These are phyloP conservation scores for Cariama cristata DNA, from an alignment of 2,113 vertebrate genomes.

Conservation along the genomic window DNA sequence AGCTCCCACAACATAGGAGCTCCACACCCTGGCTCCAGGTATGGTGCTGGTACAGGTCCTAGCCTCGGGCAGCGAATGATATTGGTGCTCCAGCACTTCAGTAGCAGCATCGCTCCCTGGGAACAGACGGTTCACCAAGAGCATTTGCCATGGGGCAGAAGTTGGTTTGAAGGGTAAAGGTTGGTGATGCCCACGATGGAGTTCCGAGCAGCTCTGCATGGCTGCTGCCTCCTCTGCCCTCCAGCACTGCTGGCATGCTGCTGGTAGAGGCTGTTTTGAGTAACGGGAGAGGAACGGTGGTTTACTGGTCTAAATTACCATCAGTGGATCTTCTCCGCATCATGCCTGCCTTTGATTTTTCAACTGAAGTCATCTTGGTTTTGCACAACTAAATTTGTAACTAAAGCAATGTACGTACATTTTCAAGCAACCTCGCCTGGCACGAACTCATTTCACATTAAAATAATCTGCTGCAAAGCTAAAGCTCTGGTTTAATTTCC, in stretches of 20 bases:
- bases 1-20: neutral
- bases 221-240: neutral
- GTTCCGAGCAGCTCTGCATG: neutral
- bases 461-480: neutral
- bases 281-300: accelerated
- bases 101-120: neutral
- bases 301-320: neutral
- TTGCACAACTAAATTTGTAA: neutral
- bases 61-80: neutral
- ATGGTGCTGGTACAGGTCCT: neutral
- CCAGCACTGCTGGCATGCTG: neutral
- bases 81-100: neutral
- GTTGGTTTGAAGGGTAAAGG: neutral
- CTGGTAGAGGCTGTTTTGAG: neutral
- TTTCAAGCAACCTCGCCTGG: neutral
- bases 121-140: neutral
- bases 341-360: neutral
- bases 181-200: neutral
- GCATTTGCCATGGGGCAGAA: neutral
- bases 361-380: neutral
- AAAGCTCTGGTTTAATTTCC: slow-evolving; percentile 24
- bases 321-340: neutral
- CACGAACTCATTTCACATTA: neutral
- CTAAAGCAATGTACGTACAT: accelerated
- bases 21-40: neutral